These are phyloP conservation scores for Herpailurus yagouaroundi DNA, from an alignment of 2,113 vertebrate genomes.

Conservation along the genomic window DNA sequence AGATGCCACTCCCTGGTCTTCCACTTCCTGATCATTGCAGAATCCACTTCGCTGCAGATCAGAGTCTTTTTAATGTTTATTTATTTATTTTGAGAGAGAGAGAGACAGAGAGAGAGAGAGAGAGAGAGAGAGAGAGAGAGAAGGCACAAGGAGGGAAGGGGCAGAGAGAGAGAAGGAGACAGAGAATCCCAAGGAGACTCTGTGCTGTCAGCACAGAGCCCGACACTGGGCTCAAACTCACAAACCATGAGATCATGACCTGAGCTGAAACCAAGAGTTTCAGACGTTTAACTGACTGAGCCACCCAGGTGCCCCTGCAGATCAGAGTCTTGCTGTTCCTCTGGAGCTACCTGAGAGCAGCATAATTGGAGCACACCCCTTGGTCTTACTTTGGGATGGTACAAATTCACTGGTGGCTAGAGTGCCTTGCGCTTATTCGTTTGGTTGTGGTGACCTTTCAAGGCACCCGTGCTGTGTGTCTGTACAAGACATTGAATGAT, in stretches of 20 bases:
- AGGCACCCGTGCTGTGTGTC: background rate
- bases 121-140: too few relatives aligned
- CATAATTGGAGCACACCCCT: background rate
- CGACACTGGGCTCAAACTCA: too few relatives aligned
- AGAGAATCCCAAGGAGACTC: too few relatives aligned
- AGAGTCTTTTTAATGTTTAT: background rate
- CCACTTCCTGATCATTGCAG: accelerated
- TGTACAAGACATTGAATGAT: background rate
- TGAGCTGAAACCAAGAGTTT: too few relatives aligned
- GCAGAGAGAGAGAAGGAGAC: too few relatives aligned
- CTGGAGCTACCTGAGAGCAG: background rate
- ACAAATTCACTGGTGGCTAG: too few relatives aligned
- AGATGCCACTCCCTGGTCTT: background rate
- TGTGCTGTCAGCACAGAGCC: too few relatives aligned
- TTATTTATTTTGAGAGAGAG: too few relatives aligned
- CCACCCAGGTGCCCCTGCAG: background rate
- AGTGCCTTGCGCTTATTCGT: background rate
- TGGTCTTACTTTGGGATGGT: background rate
- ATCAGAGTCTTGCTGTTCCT: background rate
- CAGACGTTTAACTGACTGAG: too few relatives aligned
- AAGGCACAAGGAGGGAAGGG: too few relatives aligned
- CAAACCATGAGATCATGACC: too few relatives aligned
- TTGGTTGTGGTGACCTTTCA: background rate
- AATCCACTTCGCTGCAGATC: background rate
- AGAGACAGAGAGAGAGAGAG: too few relatives aligned